phyloP scores from a whole-genome alignment of 1,140 invertebrate species.

The Physella acuta region DNA sequence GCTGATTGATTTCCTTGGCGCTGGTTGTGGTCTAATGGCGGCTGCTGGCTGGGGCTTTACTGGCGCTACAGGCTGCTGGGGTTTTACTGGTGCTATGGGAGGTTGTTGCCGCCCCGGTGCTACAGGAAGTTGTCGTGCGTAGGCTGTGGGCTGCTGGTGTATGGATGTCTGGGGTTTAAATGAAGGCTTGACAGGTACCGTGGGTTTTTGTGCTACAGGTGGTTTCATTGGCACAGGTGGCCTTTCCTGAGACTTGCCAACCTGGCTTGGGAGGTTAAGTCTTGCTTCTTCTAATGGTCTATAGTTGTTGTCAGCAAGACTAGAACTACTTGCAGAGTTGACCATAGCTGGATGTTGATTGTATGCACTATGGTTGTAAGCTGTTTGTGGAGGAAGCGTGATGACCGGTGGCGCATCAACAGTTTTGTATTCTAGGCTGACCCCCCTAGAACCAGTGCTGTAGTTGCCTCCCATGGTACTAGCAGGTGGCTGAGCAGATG shows the following conservation, averaged over 20 bases:
- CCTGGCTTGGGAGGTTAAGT: neutral
- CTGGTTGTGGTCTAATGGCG: neutral
- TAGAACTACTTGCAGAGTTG: neutral
- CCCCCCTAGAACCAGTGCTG: neutral
- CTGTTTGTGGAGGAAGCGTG: neutral
- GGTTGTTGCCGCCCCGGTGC: too few relatives aligned
- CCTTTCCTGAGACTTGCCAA: neutral
- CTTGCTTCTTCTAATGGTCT: neutral
- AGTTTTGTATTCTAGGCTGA: neutral
- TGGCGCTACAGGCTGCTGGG: neutral
- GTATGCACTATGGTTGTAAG: neutral
- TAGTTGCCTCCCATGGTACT: neutral
- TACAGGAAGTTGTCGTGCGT: too few relatives aligned
- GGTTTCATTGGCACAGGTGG: constrained; percentile 1
- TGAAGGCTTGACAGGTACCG: neutral
- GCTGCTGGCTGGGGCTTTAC: neutral
- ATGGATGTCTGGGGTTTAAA: neutral
- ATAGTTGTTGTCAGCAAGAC: neutral
- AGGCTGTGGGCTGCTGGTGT: too few relatives aligned
- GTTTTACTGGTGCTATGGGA: too few relatives aligned
- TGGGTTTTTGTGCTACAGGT: neutral
- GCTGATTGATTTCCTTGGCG: neutral
- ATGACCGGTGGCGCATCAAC: neutral
- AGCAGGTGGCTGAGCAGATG: neutral
- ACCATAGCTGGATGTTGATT: neutral